phyloP scores from a whole-genome alignment of 2,113 vertebrate species.

The Microcebus tavaratra region DNA sequence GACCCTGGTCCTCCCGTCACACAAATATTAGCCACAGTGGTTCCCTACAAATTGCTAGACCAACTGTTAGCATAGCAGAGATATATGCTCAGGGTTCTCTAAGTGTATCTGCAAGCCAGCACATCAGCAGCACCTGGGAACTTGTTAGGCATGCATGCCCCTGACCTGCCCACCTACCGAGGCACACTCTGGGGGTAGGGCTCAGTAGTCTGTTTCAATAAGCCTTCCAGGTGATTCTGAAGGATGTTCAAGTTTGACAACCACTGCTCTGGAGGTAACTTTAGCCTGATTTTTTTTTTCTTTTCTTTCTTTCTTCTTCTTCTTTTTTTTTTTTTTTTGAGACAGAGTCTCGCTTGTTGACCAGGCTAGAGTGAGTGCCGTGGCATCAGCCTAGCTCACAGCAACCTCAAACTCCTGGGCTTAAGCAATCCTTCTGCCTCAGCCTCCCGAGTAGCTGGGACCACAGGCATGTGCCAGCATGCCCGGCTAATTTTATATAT shows the following conservation, averaged over 20 bases:
- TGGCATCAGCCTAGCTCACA: too few species aligned
- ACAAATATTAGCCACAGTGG: neutral
- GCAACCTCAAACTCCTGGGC: too few species aligned
- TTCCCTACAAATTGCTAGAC: neutral
- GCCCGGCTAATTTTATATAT: too few species aligned
- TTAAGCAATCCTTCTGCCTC: too few species aligned
- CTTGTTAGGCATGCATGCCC: neutral
- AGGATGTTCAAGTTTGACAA: neutral
- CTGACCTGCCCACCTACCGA: neutral
- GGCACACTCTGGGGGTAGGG: neutral
- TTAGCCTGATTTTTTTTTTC: neutral
- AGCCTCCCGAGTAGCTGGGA: too few species aligned
- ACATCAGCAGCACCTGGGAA: neutral
- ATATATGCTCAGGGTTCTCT: neutral
- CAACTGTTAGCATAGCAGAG: neutral
- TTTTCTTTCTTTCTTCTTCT: too few species aligned
- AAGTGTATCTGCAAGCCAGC: neutral
- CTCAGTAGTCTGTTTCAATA: neutral
- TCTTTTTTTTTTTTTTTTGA: too few species aligned
- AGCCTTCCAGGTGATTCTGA: neutral
- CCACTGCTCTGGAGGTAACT: too few species aligned
- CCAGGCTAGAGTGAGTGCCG: too few species aligned
- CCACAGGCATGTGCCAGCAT: too few species aligned
- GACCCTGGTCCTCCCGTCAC: neutral
- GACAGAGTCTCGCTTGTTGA: too few species aligned